Evolutionary conservation across 2,113 vertebrate species (phyloP).

Genomic region (Entomyzon cyanotis): DNA sequence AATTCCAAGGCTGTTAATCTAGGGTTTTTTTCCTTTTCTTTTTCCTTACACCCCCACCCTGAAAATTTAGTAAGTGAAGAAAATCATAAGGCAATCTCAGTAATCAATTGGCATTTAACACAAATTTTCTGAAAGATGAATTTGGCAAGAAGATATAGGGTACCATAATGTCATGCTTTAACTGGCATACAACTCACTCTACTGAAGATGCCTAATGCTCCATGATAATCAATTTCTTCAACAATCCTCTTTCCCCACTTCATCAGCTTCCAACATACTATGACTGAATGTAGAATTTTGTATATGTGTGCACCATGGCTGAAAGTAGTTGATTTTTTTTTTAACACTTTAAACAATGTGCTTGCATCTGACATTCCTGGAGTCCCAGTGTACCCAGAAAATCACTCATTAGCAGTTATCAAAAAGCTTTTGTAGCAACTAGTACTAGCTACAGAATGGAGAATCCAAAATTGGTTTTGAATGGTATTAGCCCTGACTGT

Average conservation of each 20-base stretch:
- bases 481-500: background rate
- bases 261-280: background rate
- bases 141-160: background rate
- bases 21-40: rapidly evolving
- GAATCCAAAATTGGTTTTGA: background rate
- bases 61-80: background rate
- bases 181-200: background rate
- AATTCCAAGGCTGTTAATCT: background rate
- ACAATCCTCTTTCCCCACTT: background rate
- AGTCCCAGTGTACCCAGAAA: background rate
- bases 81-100: background rate
- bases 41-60: background rate
- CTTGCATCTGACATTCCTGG: background rate
- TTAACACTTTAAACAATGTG: background rate
- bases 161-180: background rate
- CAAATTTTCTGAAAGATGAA: background rate
- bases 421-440: background rate
- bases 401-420: background rate
- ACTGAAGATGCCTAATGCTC: background rate
- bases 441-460: background rate
- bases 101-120: background rate
- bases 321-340: background rate
- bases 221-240: background rate
- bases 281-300: background rate
- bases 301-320: background rate